Evolutionary conservation across 2,113 vertebrate species (phyloP).

Genomic region (Mastomys natalensis): DNA sequence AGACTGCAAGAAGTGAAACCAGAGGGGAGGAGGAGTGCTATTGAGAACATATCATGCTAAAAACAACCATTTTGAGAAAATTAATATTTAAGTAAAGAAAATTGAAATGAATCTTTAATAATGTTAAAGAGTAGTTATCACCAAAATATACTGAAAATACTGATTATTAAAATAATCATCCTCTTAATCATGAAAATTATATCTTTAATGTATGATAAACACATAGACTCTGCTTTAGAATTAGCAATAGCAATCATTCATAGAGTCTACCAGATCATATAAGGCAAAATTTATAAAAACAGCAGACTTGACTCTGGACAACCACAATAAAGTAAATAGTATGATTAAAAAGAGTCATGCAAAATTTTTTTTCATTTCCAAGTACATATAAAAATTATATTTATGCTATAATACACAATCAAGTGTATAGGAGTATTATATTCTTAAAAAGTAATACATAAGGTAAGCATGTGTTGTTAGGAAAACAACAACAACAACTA

Average conservation of each 20-base stretch:
- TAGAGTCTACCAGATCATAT: not conserved
- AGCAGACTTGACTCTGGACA: not conserved
- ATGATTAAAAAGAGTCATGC: not conserved
- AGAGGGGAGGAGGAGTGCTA: not conserved
- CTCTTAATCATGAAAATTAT: conserved; percentile 29
- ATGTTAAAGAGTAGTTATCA: not conserved
- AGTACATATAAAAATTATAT: not conserved
- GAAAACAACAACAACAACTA: not conserved
- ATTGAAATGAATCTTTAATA: conserved; percentile 42
- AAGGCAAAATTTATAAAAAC: not conserved
- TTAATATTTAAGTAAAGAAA: conserved; percentile 41
- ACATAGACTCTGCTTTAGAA: conserved; percentile 16
- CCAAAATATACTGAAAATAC: not conserved
- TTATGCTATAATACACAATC: not conserved
- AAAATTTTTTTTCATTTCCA: not conserved
- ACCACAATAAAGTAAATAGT: not conserved
- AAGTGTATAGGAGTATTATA: not conserved
- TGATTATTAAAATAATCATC: conserved; percentile 5
- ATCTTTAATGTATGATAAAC: not conserved
- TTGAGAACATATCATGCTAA: not conserved
- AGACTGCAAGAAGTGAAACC: not conserved
- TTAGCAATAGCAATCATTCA: not conserved
- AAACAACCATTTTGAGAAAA: not conserved
- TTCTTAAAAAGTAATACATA: not conserved
- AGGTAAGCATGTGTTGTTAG: not conserved